Evolutionary conservation across 2,113 vertebrate genomes (phyloP).

Genomic region (Abramis brama): DNA sequence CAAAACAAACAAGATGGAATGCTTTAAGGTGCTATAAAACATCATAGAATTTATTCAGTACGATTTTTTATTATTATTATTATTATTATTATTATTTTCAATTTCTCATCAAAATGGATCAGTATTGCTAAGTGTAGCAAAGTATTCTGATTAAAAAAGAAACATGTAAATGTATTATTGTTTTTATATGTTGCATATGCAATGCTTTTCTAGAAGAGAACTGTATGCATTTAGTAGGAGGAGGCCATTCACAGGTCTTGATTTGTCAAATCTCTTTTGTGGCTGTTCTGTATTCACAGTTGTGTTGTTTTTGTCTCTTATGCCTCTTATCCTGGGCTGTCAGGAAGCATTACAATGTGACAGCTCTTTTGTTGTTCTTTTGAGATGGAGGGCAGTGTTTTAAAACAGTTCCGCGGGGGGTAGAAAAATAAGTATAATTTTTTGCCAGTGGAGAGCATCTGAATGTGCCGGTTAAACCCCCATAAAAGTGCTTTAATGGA

Average conservation of each 20-base stretch:
- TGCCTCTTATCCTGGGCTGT: slow-evolving; percentile 59
- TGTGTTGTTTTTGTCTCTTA: slow-evolving; percentile 57
- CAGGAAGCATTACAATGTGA: slow-evolving; percentile 72
- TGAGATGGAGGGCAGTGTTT: slow-evolving; percentile 68
- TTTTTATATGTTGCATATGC: background rate
- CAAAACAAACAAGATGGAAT: no score
- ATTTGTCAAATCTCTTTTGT: slow-evolving; percentile 37
- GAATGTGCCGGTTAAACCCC: slow-evolving; percentile 54
- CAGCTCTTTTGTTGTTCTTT: slow-evolving; percentile 67
- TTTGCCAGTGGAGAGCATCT: slow-evolving; percentile 61
- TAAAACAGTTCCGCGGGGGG: slow-evolving; percentile 64
- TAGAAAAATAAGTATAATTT: slow-evolving; percentile 64
- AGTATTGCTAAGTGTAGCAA: background rate
- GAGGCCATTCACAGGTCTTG: background rate
- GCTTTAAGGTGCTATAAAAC: no score
- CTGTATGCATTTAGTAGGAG: slow-evolving; percentile 13
- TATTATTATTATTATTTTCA: no score
- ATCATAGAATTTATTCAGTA: no score
- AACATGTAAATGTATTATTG: background rate
- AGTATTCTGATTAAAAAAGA: background rate
- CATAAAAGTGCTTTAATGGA: slow-evolving; percentile 66
- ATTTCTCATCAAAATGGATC: background rate
- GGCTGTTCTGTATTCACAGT: slow-evolving; percentile 60
- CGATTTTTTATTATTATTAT: no score
- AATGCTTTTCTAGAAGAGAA: slow-evolving; percentile 11